phyloP scores from a whole-genome alignment of 2,797 vertebrate genomes.

The Ceryle rudis region DNA sequence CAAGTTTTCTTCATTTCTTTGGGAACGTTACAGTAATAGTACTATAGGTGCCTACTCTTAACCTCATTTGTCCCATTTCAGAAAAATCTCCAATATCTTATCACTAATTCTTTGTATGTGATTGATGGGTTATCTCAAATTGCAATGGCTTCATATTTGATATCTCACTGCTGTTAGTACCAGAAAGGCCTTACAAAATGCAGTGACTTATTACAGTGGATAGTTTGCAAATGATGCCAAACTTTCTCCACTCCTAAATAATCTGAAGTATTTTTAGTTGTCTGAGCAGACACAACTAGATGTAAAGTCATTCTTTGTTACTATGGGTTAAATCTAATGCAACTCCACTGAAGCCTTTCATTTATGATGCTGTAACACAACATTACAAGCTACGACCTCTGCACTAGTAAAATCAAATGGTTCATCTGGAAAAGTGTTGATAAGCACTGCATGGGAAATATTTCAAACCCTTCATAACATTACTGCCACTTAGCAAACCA shows the following conservation, averaged over 20 bases:
- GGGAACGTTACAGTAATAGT: not conserved
- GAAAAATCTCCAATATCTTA: not conserved
- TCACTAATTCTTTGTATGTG: not conserved
- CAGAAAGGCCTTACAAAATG: not conserved
- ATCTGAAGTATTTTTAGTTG: not conserved
- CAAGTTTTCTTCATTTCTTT: not conserved
- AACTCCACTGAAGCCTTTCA: not conserved
- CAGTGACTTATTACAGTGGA: not conserved
- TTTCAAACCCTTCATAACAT: slow-evolving; percentile 29
- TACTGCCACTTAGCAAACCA: slow-evolving; percentile 40
- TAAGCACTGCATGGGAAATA: not conserved
- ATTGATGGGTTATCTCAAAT: not conserved
- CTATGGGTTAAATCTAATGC: not conserved
- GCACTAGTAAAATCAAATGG: not conserved
- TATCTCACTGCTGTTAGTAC: not conserved
- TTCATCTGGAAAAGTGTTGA: not conserved
- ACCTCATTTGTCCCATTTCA: not conserved
- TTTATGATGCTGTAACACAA: not conserved
- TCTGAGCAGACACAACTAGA: not conserved
- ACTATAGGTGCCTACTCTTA: not conserved
- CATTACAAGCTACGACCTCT: not conserved
- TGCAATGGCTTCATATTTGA: not conserved
- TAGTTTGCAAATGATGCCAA: not conserved
- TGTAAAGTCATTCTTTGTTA: not conserved
- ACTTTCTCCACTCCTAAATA: not conserved